Base-by-base conservation (phyloP, 2,113 vertebrate genomes). In the Elanoides forficatus region DNA sequence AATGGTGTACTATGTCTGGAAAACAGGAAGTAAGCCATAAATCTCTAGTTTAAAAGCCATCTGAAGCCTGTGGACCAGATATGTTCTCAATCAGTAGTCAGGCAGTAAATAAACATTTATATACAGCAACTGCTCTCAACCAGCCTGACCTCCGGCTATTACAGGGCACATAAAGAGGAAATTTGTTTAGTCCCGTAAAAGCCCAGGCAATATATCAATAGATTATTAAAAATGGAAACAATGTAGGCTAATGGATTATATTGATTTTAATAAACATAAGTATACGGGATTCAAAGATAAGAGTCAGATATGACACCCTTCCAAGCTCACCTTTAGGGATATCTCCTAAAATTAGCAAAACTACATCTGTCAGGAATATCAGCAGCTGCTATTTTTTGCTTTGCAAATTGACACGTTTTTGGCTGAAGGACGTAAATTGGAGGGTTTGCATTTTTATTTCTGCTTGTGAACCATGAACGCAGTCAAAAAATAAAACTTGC, bases 121-220 rank as follows among this genome's bases (percentile, higher is more conserved):
- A 98, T 97, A 98, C 98, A 97, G 93, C 94, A 96, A 98, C 97
- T 97, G 97, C 96, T 94, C 97, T 97, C 96, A 96, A 98, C 94
- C 97, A 95, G 97, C 95, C 97, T 97, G 98, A 98, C 98, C 98
- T 98, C 95, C 68, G 97, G 97, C 98, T 97, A 95, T 98, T 97
- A 96, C 96, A 97, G 98, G 98, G 97, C 98, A 97, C 93, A 78
- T 94, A 96, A 97, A 98, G 97, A 98, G 98, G 98, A 98, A 98
- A 98, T 98, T 98, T 98, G 98, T 98, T 98, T 98, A 98, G 98
- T 98, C 98, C 97, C 98, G 66, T 98, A 98, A 98, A 98, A 98
- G 98, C 98, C 95, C 97, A 95, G 97, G 98, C 97, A 94, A 95
- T 98, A 98, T 98, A 98, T 98, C 98, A 98, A 98, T 98, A 97